phyloP scores from a whole-genome alignment of 2,113 vertebrate genomes.

The Tupaia chinensis region DNA sequence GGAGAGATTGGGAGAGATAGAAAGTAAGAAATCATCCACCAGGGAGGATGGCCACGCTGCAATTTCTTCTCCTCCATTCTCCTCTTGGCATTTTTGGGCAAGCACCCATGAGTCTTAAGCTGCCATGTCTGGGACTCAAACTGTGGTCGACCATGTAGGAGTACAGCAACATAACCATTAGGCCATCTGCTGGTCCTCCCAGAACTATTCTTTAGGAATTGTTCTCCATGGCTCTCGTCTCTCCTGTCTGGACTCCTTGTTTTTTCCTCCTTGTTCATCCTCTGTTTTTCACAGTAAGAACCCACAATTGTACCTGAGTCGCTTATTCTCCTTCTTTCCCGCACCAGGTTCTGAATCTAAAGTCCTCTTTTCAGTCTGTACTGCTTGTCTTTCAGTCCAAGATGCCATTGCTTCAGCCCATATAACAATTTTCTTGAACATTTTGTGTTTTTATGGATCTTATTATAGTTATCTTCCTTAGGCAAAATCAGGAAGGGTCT shows the following conservation, averaged over 20 bases:
- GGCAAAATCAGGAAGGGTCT: neutral
- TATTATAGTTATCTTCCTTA: neutral
- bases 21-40: too few species aligned
- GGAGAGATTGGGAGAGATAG: too few species aligned
- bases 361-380: neutral
- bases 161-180: too few species aligned
- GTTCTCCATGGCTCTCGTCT: neutral
- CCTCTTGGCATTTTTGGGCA: too few species aligned
- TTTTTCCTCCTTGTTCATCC: neutral
- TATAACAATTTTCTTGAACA: neutral
- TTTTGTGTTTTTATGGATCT: constrained; percentile 25
- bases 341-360: neutral
- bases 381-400: neutral
- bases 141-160: too few species aligned
- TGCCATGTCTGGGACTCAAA: too few species aligned
- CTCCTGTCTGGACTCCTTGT: neutral
- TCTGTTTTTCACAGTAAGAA: neutral
- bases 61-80: too few species aligned
- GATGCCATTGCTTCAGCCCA: neutral
- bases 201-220: neutral
- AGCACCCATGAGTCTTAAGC: too few species aligned
- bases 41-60: too few species aligned
- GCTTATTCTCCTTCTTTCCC: neutral
- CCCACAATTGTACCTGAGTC: neutral
- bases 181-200: too few species aligned